Evolutionary conservation across 2,888 invertebrate species (phyloP), one percentile per base, ranked within the genome.

Genomic region (Gortyna flavago): DNA sequence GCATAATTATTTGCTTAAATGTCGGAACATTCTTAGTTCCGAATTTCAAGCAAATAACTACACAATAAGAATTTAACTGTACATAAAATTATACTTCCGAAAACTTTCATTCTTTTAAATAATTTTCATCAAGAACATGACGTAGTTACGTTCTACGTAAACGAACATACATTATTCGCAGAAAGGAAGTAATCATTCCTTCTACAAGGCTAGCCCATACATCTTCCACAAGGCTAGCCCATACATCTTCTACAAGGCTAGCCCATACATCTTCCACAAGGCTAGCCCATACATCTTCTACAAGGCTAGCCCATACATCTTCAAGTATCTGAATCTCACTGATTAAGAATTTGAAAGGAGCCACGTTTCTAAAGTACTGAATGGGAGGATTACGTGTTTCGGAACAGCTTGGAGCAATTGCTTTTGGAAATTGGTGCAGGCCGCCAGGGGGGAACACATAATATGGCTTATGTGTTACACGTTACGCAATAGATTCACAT

Each of bases 281-380:
- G 25, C n/a, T 35, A 21, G n/a, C 48, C 11, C 1, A 57, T 35
- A 64, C 3, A n/a, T n/a, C 18, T 18, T 48, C 18, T 48, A 6
- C 18, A 48, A 48, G 16, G 25, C n/a, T 35, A 21, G n/a, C 48
- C 11, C 1, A 57, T 35, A 64, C 3, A 68, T 32, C 25, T 51
- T 9, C 5, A 29, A 35, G 57, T 59, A 35, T n/a, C 57, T 51
- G 29, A 44, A 75, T 57, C 29, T 44, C 32, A n/a, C 32, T 44
- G 59, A 41, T 29, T 62, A 54, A 18, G 29, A 69, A 75, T 75
- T 41, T 69, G 69, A 82, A 76, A 82, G 65, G 44, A 44, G 16
- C 21, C 41, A 32, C 44, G 65, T 69, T 65, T 81, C 59, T 44
- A 54, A 75, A 54, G 41, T 51, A 21, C 29, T 66, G 81, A 80